Conservation (phyloP, 2,888 invertebrate genomes). For the Leptopterna dolabrata region DNA sequence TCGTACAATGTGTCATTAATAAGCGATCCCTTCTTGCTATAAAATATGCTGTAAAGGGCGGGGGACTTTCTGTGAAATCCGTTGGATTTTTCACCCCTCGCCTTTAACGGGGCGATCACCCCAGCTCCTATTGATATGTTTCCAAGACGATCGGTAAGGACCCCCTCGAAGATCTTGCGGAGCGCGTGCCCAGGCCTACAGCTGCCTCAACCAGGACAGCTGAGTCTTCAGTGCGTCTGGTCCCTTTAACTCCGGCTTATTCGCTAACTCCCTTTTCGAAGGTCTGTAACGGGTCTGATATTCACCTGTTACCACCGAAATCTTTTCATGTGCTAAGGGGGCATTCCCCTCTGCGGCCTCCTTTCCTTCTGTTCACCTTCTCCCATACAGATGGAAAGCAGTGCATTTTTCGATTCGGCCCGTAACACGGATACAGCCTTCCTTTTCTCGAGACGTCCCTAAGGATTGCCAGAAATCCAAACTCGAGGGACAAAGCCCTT, state of each 20-base stretch:
- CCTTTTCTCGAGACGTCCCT: background rate
- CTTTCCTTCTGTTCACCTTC: background rate
- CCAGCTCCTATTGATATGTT: constrained; percentile 49
- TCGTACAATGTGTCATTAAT: constrained; percentile 38
- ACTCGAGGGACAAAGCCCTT: background rate
- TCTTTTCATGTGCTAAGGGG: background rate
- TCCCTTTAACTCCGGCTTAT: constrained; percentile 38
- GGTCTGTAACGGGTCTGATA: constrained; percentile 34
- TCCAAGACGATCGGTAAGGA: constrained; percentile 35
- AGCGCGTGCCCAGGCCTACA: constrained; percentile 25
- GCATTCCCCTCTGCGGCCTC: background rate
- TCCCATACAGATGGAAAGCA: constrained; percentile 17
- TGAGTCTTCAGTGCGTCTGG: constrained; percentile 2
- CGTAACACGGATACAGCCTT: constrained; percentile 29
- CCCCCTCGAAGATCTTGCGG: constrained; percentile 21
- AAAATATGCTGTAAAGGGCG: constrained; percentile 10
- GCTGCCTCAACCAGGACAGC: constrained; percentile 10
- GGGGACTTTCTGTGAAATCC: constrained; percentile 45
- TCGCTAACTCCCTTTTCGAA: background rate
- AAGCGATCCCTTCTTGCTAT: constrained; percentile 36
- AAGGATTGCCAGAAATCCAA: constrained; percentile 31
- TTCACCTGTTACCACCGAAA: constrained; percentile 40
- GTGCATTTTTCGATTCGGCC: constrained; percentile 14
- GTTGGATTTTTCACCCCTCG: constrained; percentile 40
- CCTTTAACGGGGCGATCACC: background rate